Conservation (phyloP, 2,113 vertebrate genomes). For the Neodon shergylaensis region DNA sequence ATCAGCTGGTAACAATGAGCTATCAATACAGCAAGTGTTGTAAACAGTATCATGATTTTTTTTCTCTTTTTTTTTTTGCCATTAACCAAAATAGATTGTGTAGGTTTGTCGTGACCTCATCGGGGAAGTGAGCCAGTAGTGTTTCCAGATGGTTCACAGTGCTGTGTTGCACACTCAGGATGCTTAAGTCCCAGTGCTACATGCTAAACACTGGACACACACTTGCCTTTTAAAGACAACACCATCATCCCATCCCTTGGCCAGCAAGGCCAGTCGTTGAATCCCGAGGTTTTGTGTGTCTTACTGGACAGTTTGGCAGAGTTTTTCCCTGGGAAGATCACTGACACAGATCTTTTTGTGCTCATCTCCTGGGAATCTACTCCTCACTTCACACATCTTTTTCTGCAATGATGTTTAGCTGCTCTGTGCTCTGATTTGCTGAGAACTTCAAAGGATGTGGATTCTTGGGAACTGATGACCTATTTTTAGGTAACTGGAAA, state of each 20-base stretch:
- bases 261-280: constrained; percentile 70
- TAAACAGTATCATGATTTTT: not conserved
- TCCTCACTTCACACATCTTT: constrained; percentile 85
- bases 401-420: constrained; percentile 86
- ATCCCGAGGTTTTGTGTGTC: constrained; percentile 47
- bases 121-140: not conserved
- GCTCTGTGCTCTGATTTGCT: constrained; percentile 81
- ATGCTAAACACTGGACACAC: not conserved
- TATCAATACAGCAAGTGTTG: not conserved
- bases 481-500: constrained; percentile 92
- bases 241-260: not conserved
- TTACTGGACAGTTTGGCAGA: constrained; percentile 72
- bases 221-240: not conserved
- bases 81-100: not conserved
- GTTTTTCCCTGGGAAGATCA: constrained; percentile 73
- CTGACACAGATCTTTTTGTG: constrained; percentile 11
- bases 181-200: not conserved
- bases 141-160: not conserved
- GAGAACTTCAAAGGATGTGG: constrained; percentile 83
- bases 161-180: not conserved
- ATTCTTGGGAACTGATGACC: constrained; percentile 84
- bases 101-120: not conserved
- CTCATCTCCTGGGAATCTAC: constrained; percentile 62
- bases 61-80: not conserved
- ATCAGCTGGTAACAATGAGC: not conserved